These are phyloP conservation scores for Allobates femoralis DNA, from an alignment of 2,797 vertebrate species.

Conservation along the genomic window DNA sequence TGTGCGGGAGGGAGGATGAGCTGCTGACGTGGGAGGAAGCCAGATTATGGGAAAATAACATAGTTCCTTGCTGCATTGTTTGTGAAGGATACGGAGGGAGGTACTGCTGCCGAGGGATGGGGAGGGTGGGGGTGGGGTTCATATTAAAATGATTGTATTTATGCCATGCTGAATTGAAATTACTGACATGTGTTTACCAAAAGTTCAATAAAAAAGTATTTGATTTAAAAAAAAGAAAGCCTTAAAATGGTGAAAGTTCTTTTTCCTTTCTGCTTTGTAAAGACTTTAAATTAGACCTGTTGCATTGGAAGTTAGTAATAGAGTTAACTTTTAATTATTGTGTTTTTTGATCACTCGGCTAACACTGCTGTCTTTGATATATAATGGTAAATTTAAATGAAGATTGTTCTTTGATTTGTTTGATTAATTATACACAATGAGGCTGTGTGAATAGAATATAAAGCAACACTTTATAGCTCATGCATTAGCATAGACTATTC, in stretches of 20 bases:
- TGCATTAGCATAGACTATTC: slow-evolving; percentile 5
- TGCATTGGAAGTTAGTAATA: background rate
- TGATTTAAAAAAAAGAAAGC: too few species aligned
- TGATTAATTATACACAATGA: slow-evolving; percentile 10
- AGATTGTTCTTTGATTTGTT: slow-evolving; percentile 31
- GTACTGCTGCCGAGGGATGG: too few species aligned
- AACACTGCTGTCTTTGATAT: background rate
- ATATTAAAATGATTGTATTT: too few species aligned
- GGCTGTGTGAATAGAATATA: slow-evolving; percentile 10
- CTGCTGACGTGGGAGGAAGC: too few species aligned
- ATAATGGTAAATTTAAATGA: slow-evolving; percentile 18
- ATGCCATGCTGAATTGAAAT: too few species aligned
- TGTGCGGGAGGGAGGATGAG: too few species aligned
- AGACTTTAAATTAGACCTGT: background rate
- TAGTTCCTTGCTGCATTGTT: too few species aligned
- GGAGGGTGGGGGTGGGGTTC: too few species aligned
- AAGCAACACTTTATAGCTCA: slow-evolving; percentile 20
- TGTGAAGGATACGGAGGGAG: too few species aligned
- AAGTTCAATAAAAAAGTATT: too few species aligned
- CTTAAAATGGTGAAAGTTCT: background rate
- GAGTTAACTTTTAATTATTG: slow-evolving; percentile 17
- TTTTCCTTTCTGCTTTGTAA: background rate
- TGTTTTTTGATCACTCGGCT: slow-evolving; percentile 10
- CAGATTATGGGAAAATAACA: too few species aligned
- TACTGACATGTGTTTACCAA: too few species aligned